These are phyloP conservation scores for Folsomia manolachei DNA, from an alignment of 2,888 invertebrate species.

Conservation along the genomic window DNA sequence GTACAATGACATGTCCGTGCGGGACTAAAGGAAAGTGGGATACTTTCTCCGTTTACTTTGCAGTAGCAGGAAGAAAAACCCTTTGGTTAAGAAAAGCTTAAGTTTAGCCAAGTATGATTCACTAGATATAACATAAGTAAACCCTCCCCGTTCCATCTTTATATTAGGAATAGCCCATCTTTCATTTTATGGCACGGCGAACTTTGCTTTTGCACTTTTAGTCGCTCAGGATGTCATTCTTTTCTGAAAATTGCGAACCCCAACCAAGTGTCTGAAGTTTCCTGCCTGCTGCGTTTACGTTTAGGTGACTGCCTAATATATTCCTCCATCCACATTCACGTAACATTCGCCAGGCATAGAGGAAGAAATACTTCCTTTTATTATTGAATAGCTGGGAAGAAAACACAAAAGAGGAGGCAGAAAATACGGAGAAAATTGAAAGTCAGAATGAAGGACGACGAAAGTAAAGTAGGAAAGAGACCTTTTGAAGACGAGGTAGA, in stretches of 20 bases:
- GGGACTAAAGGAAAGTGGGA: not conserved
- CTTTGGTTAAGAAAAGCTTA: too few relatives aligned
- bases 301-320: too few relatives aligned
- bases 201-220: not conserved
- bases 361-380: not conserved
- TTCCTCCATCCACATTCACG: not conserved
- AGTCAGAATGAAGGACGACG: conserved; percentile 16
- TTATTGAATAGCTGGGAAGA: conserved; percentile 2
- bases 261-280: too few relatives aligned
- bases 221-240: not conserved
- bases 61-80: too few relatives aligned
- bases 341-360: not conserved
- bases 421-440: conserved; percentile 22
- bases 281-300: too few relatives aligned
- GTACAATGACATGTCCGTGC: too few relatives aligned
- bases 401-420: not conserved
- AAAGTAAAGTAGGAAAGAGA: conserved; percentile 9
- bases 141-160: too few relatives aligned
- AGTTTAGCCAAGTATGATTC: too few relatives aligned
- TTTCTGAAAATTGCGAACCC: not conserved
- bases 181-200: not conserved
- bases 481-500: conserved; percentile 15
- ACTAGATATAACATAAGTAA: too few relatives aligned
- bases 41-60: too few relatives aligned
- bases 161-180: too few relatives aligned